Conservation (phyloP, 2,888 invertebrate species). For the Tipula lateralis region DNA sequence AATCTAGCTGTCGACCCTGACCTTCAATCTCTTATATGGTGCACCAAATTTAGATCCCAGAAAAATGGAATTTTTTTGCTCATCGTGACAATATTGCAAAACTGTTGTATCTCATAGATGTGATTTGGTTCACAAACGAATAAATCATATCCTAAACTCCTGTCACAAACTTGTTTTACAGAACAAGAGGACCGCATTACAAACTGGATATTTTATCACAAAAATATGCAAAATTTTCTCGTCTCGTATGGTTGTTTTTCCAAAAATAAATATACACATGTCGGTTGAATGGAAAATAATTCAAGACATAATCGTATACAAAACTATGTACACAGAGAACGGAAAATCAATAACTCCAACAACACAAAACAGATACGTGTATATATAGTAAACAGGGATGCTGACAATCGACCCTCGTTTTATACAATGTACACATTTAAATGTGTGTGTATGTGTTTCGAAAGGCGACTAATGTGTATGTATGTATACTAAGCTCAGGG, state of each 20-base stretch:
- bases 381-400: background rate
- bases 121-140: too few relatives aligned
- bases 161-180: background rate
- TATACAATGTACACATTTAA: background rate
- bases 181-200: background rate
- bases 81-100: too few relatives aligned
- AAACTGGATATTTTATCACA: background rate
- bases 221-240: background rate
- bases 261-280: background rate
- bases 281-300: background rate
- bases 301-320: background rate
- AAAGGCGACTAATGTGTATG: background rate
- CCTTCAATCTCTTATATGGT: background rate
- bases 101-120: too few relatives aligned
- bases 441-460: background rate
- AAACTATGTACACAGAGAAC: background rate
- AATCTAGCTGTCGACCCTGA: background rate
- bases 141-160: background rate
- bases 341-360: background rate
- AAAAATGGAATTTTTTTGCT: too few relatives aligned
- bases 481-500: background rate
- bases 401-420: constrained; percentile 5
- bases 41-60: background rate
- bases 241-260: background rate
- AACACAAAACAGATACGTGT: constrained; percentile 14